These are phyloP conservation scores for Osmerus eperlanus DNA, from an alignment of 2,113 vertebrate genomes.

Conservation along the genomic window DNA sequence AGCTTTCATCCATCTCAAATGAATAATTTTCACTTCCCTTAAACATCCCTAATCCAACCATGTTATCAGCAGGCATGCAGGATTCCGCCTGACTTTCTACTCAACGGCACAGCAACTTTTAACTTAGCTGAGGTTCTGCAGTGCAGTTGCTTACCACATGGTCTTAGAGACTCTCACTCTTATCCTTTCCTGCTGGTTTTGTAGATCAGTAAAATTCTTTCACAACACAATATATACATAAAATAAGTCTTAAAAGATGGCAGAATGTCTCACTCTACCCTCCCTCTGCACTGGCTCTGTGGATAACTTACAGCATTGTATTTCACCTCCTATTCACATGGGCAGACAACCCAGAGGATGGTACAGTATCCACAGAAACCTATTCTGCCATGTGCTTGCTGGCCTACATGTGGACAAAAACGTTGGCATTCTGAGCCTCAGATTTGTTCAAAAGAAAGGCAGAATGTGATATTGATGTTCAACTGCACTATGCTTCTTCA, in stretches of 20 bases:
- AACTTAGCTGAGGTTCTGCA: slow-evolving; percentile 63
- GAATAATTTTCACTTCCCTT: slow-evolving; percentile 79
- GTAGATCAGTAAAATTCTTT: slow-evolving; percentile 75
- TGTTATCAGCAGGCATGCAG: slow-evolving; percentile 77
- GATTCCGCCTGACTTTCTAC: slow-evolving; percentile 72
- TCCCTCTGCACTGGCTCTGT: slow-evolving; percentile 68
- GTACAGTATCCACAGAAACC: slow-evolving; percentile 57
- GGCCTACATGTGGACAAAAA: slow-evolving; percentile 34
- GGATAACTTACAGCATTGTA: slow-evolving; percentile 63
- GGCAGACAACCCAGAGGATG: slow-evolving; percentile 52
- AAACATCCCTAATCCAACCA: slow-evolving; percentile 78
- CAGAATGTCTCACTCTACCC: slow-evolving; percentile 70
- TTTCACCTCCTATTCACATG: slow-evolving; percentile 67
- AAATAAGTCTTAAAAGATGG: slow-evolving; percentile 71
- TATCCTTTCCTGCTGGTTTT: slow-evolving; percentile 70
- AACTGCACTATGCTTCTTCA: too few species aligned
- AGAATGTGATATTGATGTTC: neutral
- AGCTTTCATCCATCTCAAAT: slow-evolving; percentile 79
- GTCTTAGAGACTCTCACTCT: slow-evolving; percentile 68
- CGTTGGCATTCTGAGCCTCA: too few species aligned
- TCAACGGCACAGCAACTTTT: slow-evolving; percentile 67
- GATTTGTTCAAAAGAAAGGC: neutral
- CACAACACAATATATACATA: slow-evolving; percentile 72
- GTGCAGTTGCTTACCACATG: slow-evolving; percentile 66
- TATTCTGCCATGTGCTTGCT: slow-evolving; percentile 39